Evolutionary conservation across 2,113 vertebrate species (phyloP).

Genomic region (Rhabdornis inornatus): DNA sequence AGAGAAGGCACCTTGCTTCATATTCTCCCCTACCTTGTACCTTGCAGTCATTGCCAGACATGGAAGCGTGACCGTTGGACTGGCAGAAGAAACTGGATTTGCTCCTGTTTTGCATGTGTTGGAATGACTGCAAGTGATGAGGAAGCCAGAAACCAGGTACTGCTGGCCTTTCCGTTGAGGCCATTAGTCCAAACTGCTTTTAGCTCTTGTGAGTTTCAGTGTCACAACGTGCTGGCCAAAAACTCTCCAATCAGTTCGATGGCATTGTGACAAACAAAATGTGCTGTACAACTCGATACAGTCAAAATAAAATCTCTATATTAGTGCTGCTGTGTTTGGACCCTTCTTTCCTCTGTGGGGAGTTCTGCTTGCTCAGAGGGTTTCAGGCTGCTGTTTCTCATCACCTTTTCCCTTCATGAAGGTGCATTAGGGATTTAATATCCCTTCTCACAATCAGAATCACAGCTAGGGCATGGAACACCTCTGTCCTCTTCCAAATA

Average conservation of each 20-base stretch:
- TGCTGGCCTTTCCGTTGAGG: slow-evolving; percentile 62
- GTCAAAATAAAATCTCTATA: slow-evolving; percentile 82
- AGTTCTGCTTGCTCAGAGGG: background rate
- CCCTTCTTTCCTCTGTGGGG: background rate
- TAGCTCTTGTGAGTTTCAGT: slow-evolving; percentile 73
- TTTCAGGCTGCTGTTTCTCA: background rate
- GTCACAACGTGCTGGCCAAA: slow-evolving; percentile 75
- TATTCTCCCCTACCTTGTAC: slow-evolving; percentile 36
- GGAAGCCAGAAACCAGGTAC: slow-evolving; percentile 44
- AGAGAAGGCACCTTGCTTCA: slow-evolving; percentile 40
- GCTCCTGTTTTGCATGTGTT: background rate
- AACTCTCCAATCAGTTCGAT: slow-evolving; percentile 73
- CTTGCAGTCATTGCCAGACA: slow-evolving; percentile 16
- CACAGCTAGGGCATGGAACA: background rate
- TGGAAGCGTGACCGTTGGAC: background rate
- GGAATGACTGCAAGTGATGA: slow-evolving; percentile 28
- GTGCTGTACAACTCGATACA: slow-evolving; percentile 80
- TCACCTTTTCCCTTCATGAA: background rate
- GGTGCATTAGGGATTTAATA: background rate
- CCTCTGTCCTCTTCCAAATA: background rate
- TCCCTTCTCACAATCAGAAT: background rate
- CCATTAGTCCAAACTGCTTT: slow-evolving; percentile 74
- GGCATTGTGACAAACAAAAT: slow-evolving; percentile 79
- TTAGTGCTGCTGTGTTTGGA: slow-evolving; percentile 77
- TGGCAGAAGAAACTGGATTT: background rate